Base-by-base conservation (phyloP, 1,140 invertebrate genomes). In the Luehdorfia chinensis region DNA sequence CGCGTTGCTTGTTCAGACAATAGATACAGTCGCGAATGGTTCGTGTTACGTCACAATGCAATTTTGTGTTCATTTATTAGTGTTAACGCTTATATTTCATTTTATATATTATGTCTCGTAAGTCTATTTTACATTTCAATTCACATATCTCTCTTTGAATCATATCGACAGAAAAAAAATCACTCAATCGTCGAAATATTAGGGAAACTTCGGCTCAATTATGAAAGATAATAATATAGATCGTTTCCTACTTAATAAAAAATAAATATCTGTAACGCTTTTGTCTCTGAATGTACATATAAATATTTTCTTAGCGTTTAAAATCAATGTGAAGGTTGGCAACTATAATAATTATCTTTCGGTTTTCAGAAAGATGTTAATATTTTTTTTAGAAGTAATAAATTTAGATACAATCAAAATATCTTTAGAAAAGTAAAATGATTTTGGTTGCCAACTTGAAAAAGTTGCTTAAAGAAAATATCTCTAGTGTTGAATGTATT, bases 101-200 rank as follows among this genome's bases (percentile, higher is more conserved):
- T 43, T 28, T 18, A 6, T 14, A 30, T 18, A 27, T 30, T n/a
- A 9, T 18, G 15, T 30, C n/a, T n/a, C n/a, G 25, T 27, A 14
- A 28, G 11, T 41, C 12, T 25, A 41, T 41, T 27, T 43, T 18
- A 43, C 13, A 43, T 43, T 43, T 43, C 25, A 43, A 43, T 43
- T 43, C 23, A 43, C 39, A 43, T 43, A 43, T 43, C 39, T 43
- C 13, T 41, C 30, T 12, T 8, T 4, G 9, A 31, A 43, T 8
- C 12, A 30, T 14, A 30, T 15, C 9, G 39, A 43, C 39, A 30
- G 39, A 43, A 41, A 30, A 18, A 13, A 28, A 16, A 5, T 14
- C 13, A 9, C 5, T 41, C 14, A 14, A 6, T 15, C 8, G 12
- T 18, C 2, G 12, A 19, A 21, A 41, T 27, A 28, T n/a, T 15